These are phyloP conservation scores for Leptarthrus brevirostris DNA, from an alignment of 2,888 invertebrate genomes.

Conservation along the genomic window DNA sequence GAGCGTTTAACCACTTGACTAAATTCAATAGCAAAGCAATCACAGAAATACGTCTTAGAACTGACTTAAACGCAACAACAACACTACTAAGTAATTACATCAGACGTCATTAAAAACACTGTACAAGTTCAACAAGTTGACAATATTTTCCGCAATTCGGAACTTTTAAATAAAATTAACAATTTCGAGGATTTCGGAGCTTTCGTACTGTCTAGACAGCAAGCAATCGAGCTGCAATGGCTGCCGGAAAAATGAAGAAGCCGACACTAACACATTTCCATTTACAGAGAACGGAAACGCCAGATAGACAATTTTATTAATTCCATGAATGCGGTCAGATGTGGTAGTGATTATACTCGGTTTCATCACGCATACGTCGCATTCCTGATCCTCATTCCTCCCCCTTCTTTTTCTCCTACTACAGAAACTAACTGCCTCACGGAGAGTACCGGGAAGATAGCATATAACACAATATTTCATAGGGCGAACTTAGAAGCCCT, in stretches of 20 bases:
- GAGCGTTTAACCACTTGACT: background rate
- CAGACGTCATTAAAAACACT: too few relatives aligned
- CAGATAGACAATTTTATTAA: background rate
- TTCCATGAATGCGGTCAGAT: background rate
- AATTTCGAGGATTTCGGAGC: too few relatives aligned
- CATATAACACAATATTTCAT: slow-evolving; percentile 5
- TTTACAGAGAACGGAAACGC: slow-evolving; percentile 6
- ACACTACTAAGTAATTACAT: too few relatives aligned
- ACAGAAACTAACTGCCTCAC: too few relatives aligned
- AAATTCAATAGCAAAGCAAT: background rate
- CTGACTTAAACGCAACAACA: too few relatives aligned
- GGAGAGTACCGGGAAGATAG: background rate
- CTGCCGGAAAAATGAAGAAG: slow-evolving; percentile 36
- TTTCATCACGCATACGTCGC: slow-evolving; percentile 24
- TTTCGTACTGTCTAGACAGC: slow-evolving; percentile 29
- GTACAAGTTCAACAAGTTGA: background rate
- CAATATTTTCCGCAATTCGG: background rate
- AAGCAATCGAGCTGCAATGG: slow-evolving; percentile 31
- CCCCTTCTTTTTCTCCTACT: too few relatives aligned
- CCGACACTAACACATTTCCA: slow-evolving; percentile 3
- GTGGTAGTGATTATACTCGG: background rate
- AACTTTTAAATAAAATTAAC: too few relatives aligned
- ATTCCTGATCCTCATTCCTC: slow-evolving; percentile 7
- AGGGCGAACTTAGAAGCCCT: background rate
- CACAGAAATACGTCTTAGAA: background rate